Conservation (phyloP, 2,113 vertebrate species). For the Nothocercus julius region DNA sequence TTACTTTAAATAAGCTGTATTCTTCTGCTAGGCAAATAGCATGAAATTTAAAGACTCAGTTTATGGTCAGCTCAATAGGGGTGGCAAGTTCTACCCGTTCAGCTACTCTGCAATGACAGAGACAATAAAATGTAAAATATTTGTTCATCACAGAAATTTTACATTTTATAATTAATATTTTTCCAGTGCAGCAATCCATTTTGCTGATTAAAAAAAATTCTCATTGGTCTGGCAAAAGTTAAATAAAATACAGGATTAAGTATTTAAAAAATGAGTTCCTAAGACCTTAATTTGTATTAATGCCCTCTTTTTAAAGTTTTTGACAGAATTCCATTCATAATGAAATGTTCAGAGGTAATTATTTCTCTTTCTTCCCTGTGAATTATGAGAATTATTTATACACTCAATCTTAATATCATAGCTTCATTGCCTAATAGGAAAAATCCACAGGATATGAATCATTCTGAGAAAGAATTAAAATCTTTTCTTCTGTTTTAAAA, state of each 20-base stretch:
- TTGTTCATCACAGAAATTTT: conserved; percentile 16
- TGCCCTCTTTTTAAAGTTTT: conserved; percentile 62
- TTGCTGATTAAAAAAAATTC: conserved; percentile 39
- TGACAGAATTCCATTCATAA: conserved; percentile 78
- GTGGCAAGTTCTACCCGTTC: neutral
- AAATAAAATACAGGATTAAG: conserved; percentile 61
- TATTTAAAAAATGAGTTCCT: conserved; percentile 65
- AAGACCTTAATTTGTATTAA: conserved; percentile 75
- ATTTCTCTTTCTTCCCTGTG: conserved; percentile 76
- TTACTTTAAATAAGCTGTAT: neutral
- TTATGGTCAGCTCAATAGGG: neutral
- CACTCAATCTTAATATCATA: conserved; percentile 75
- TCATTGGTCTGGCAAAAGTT: conserved; percentile 56
- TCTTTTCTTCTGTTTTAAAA: conserved; percentile 67
- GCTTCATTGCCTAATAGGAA: conserved; percentile 72
- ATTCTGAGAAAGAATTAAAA: conserved; percentile 67
- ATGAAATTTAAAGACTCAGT: neutral
- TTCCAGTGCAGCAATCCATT: conserved; percentile 40
- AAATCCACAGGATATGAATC: conserved; percentile 77
- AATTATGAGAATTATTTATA: conserved; percentile 80
- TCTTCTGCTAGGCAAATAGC: neutral
- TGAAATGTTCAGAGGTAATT: conserved; percentile 75
- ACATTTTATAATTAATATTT: conserved; percentile 36
- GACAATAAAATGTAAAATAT: conserved; percentile 39
- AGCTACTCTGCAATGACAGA: neutral